Conservation (phyloP, 1,140 invertebrate species). For the Parasteatoda tepidariorum region DNA sequence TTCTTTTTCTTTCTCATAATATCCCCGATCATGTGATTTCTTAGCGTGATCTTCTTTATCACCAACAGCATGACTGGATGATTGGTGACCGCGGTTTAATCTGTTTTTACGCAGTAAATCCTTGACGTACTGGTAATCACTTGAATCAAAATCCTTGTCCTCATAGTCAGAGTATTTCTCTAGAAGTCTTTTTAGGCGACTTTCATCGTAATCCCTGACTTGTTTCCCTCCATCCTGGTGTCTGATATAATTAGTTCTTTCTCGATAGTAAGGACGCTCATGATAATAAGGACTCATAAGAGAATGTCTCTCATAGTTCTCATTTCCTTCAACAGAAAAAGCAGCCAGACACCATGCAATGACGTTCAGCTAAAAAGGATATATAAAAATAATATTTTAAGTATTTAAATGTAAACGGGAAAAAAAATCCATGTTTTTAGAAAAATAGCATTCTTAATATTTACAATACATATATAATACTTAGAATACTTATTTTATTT, state of each 20-base stretch:
- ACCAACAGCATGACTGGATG: not conserved
- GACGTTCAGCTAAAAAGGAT: too few species aligned
- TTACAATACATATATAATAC: too few species aligned
- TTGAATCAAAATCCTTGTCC: not conserved
- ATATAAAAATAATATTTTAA: too few species aligned
- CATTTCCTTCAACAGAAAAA: not conserved
- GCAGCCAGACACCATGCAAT: not conserved
- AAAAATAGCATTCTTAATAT: too few species aligned
- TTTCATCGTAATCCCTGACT: not conserved
- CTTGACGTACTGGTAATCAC: not conserved
- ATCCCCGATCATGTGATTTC: conserved; percentile 29
- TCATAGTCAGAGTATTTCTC: not conserved
- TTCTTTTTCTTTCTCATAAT: conserved; percentile 38
- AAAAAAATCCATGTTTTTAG: too few species aligned
- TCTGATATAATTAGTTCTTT: not conserved
- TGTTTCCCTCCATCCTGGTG: not conserved
- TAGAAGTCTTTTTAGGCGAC: not conserved
- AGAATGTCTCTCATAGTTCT: not conserved
- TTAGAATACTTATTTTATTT: too few species aligned
- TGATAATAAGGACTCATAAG: not conserved
- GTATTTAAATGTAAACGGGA: too few species aligned
- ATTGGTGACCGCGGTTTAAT: not conserved
- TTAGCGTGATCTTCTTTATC: conserved; percentile 18
- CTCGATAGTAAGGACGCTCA: conserved; percentile 15
- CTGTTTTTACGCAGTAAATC: not conserved